Evolutionary conservation across 2,888 invertebrate genomes (phyloP), one percentile per base, ranked within the genome.

Genomic region (Nephrotoma guestfalica): DNA sequence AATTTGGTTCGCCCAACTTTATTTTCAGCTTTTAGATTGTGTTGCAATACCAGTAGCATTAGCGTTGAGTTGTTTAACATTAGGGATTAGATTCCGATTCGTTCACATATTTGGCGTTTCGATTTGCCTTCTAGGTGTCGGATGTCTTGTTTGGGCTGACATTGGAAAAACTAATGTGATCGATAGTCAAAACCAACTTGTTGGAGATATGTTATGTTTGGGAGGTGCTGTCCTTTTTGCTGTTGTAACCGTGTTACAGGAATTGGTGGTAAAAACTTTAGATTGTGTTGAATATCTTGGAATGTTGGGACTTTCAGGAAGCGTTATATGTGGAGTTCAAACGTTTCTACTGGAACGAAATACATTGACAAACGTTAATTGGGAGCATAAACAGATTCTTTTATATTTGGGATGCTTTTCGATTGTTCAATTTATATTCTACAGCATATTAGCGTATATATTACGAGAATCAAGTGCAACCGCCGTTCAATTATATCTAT

Each of bases 151-250:
- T 41, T 84, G 84, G 84, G 84, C 84, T 18, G 86, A 45, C 47
- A 45, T 45, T 47, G 86, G 45, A 9, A 86, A 86, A 86, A 86
- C 85, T 6, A 84, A 41, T 15, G 84, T 42, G 15, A 84, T 84
- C 7, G 42, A 84, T 84, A 86, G 40, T 45, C 94, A 94, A 91
- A 95, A 96, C 90, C 95, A 95, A 88, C 92, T 96, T 13, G 94
- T 96, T 4, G 97, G 97, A 3, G 97, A 97, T 90, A 94, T 97
- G 94, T 92, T 97, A 40, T 96, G 96, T 89, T 92, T 97, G 7
- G 94, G 93, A 7, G 96, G 96, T 4, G 96, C 96, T 0, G 93
- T 96, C 0, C 92, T 97, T 5, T 96, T 96, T 89, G 96, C 96
- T 1, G 92, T 96, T 84, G 95, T 96, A 30, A 96, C 97, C 88